Base-by-base conservation (phyloP, 2,888 invertebrate genomes). In the Mesoligia furuncula region DNA sequence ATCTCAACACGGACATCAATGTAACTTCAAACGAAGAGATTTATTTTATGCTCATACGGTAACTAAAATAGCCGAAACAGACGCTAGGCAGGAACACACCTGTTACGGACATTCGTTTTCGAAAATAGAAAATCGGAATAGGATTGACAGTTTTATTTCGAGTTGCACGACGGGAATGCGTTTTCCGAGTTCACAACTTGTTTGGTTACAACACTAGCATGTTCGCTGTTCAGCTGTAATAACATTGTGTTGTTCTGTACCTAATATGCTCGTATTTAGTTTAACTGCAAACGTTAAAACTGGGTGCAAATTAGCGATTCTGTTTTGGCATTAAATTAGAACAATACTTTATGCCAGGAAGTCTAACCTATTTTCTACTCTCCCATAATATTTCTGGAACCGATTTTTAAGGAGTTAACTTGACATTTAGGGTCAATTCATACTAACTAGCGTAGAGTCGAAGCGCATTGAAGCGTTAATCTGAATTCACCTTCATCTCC, bases 141-240 rank as follows among this genome's bases (percentile, higher is more conserved):
- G 88, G 90, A 92, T 88, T 93, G 95, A 94, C 94, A 94, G 91
- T 91, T 92, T 93, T 94, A 94, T 95, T 94, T 92, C 87, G 87
- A 90, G 86, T 75, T 71, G 78, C 77, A 75, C 74, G 81, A 70
- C 72, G 73, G 80, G 85, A 88, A 86, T 85, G 80, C 75, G 74
- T 86, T 88, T 88, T 87, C 82, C 73, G 80, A 76, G 71, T 80
- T 82, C 78, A 79, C 75, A 57, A 74, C 27, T 66, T 66, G 79
- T 78, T 77, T 64, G 66, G 65, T 62, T 85, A 76, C 77, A 61
- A 76, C 65, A 78, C 45, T 75, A 48, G 45, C 57, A 61, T 57
- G 72, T 72, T 54, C 51, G 24, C 73, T 71, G 78, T 85, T 87
- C 84, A 86, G 85, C 87, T 89, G 89, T 85, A 87, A 80, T 83